Evolutionary conservation across 2,113 vertebrate species (phyloP).

Genomic region (Bufo bufo): DNA sequence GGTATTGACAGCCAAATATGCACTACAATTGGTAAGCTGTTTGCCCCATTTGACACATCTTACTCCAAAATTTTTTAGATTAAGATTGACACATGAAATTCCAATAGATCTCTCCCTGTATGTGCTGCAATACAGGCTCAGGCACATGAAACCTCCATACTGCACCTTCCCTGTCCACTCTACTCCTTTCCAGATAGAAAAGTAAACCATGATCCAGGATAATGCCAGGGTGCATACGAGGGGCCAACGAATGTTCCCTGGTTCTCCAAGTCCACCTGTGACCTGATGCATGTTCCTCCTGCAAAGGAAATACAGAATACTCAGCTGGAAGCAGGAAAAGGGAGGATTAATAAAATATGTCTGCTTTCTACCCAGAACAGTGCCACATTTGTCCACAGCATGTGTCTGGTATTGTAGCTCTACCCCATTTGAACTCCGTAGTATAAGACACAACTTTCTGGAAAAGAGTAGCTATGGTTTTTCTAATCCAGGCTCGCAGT

Average conservation of each 20-base stretch:
- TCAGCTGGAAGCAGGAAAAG: background rate
- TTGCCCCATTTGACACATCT: no score
- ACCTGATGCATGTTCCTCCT: constrained; percentile 92
- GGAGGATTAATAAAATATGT: background rate
- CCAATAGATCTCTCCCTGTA: no score
- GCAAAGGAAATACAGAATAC: background rate
- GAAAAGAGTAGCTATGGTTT: no score
- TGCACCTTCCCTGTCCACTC: constrained; percentile 91
- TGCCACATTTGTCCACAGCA: background rate
- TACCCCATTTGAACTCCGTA: background rate
- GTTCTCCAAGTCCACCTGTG: constrained; percentile 80
- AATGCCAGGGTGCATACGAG: constrained; percentile 83
- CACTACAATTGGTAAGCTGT: no score
- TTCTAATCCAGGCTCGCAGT: no score
- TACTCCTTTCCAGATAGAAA: constrained; percentile 94
- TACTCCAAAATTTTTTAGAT: no score
- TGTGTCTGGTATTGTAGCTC: background rate
- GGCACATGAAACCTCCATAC: accelerated
- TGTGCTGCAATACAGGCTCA: background rate
- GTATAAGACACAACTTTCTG: no score
- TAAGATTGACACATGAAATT: no score
- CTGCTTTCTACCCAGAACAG: background rate
- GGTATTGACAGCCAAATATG: no score
- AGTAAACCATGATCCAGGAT: constrained; percentile 91
- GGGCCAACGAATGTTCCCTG: constrained; percentile 83